phyloP scores from a whole-genome alignment of 2,797 vertebrate species.

The Phoeniculus purpureus region DNA sequence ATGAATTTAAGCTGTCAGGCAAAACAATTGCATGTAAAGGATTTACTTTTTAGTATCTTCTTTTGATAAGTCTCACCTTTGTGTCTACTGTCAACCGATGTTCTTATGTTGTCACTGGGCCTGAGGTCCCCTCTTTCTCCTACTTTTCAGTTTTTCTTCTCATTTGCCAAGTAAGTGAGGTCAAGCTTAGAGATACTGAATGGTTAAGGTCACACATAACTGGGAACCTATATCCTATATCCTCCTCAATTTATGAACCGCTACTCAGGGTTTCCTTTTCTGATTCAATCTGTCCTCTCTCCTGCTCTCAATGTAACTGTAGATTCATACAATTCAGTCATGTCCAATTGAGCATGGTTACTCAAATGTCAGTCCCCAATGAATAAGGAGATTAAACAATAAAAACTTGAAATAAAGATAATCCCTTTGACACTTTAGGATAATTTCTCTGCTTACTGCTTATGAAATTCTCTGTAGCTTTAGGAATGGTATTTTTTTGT shows the following conservation, averaged over 20 bases:
- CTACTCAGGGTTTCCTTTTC: neutral
- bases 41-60: neutral
- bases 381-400: neutral
- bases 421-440: neutral
- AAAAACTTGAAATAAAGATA: neutral
- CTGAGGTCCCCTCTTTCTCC: neutral
- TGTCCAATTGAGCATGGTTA: neutral
- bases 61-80: neutral
- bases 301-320: rapidly evolving
- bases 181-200: neutral
- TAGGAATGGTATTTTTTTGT: neutral
- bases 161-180: neutral
- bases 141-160: neutral
- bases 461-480: neutral
- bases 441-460: neutral
- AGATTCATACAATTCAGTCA: neutral
- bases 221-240: neutral
- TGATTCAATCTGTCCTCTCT: neutral
- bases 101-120: neutral
- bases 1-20: neutral
- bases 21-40: neutral
- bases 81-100: neutral
- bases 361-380: neutral
- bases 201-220: neutral
- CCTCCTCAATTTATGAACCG: neutral